phyloP scores from a whole-genome alignment of 2,113 vertebrate species.

The Riparia riparia region DNA sequence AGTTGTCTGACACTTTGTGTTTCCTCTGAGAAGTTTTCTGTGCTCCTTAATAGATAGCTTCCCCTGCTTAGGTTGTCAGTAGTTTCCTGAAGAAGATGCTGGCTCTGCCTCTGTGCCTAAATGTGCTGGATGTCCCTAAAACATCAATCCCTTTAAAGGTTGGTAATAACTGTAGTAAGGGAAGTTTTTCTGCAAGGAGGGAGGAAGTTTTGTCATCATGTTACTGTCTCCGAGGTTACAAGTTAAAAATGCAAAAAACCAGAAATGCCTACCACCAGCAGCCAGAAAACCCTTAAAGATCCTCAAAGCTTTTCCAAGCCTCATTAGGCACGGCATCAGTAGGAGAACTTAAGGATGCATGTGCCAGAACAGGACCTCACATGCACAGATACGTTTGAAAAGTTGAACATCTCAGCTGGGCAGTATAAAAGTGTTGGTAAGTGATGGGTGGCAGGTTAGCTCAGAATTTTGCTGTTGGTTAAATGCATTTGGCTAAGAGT shows the following conservation, averaged over 20 bases:
- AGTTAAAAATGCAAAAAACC: neutral
- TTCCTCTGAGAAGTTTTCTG: neutral
- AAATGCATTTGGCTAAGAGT: neutral
- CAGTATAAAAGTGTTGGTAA: neutral
- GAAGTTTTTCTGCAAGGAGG: neutral
- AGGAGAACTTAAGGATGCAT: neutral
- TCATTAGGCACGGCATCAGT: neutral
- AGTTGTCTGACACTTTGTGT: neutral
- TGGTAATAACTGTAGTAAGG: neutral
- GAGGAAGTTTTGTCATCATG: neutral
- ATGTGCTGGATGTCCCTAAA: neutral
- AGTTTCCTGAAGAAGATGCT: neutral
- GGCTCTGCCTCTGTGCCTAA: neutral
- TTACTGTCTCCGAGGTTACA: neutral
- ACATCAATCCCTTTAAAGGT: neutral
- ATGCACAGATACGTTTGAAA: too few relatives aligned
- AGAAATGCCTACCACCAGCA: neutral
- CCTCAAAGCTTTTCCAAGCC: neutral
- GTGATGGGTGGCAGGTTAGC: neutral
- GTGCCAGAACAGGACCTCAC: neutral
- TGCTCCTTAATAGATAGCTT: neutral
- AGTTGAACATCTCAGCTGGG: neutral
- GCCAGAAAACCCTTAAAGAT: neutral
- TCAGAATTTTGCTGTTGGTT: neutral
- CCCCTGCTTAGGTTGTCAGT: neutral